Evolutionary conservation across 2,113 vertebrate species (phyloP).

Genomic region (Cavia aperea): DNA sequence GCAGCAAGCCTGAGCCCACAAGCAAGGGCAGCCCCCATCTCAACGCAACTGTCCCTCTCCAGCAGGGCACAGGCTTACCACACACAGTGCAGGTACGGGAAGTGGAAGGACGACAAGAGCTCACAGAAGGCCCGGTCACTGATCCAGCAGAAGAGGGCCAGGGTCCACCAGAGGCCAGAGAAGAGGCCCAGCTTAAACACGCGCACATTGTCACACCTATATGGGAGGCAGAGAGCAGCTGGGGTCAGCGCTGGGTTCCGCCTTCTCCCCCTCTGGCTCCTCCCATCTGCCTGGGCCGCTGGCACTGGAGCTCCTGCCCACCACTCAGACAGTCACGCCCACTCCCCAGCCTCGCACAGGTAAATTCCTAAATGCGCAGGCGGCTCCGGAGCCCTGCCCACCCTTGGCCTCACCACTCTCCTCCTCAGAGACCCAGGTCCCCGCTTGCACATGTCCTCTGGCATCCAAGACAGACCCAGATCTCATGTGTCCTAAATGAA

Average conservation of each 20-base stretch:
- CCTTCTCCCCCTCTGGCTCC: background rate
- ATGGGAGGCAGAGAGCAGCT: background rate
- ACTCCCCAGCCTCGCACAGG: no score
- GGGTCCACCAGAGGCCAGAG: constrained; percentile 94
- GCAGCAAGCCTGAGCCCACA: no score
- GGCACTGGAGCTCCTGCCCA: background rate
- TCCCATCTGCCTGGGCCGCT: background rate
- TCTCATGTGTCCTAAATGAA: background rate
- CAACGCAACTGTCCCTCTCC: background rate
- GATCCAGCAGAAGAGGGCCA: constrained; percentile 96
- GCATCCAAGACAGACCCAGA: background rate
- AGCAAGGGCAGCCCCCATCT: background rate
- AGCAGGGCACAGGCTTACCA: constrained; percentile 81
- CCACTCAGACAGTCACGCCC: background rate
- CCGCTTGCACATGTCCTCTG: background rate
- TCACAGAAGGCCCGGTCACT: constrained; percentile 96
- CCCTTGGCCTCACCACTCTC: background rate
- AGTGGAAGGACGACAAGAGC: constrained; percentile 94
- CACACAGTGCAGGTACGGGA: constrained; percentile 94
- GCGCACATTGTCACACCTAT: constrained; percentile 94
- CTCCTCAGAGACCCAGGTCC: background rate
- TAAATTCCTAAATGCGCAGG: background rate
- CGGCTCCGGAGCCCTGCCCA: background rate
- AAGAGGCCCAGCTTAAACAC: constrained; percentile 95
- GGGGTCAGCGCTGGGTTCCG: fast-evolving